Base-by-base conservation (phyloP, 2,797 vertebrate genomes). In the Xenopus petersii region DNA sequence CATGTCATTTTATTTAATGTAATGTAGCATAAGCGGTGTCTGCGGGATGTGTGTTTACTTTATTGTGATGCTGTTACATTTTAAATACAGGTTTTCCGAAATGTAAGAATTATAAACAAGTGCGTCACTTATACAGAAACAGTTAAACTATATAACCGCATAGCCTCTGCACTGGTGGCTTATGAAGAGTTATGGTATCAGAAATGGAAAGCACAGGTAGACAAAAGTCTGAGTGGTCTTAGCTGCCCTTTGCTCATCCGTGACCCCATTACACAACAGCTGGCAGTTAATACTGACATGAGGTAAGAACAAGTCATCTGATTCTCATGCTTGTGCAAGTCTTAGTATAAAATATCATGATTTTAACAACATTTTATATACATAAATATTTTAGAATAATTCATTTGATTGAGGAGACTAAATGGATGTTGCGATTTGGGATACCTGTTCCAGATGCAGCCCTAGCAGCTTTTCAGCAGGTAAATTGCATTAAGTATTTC, bases 111-210 rank as follows among this genome's bases (percentile, higher is more conserved):
- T 68, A 51, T 74, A 8, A 59, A 56, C 3, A 74, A 62, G 4
- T 71, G 62, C 21, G 33, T 62, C 33, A 74, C 65, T n/a, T 80
- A 80, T n/a, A 60, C 56, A 24, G 61, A 77, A 68, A 77, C 75
- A 11, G 49, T 80, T 11, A 77, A 77, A 54, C 58, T 80, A 16
- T 80, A 80, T 56, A 80, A 80, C 48, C 71, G 67, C 33, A 63
- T 80, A 61, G 71, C 79, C 36, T 64, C 79, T 16, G 67, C 58
- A 3, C 61, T 80, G 48, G 55, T 80, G 17, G 60, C 30, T 3
- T 77, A 74, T 66, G 79, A 80, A 70, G 71, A 65, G n/a, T 24
- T 77, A 56, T 80, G 79, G 75, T 80, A 77, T 59, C 75, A 74
- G 63, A 74, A 70, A 12, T 80, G 79, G 79, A 80, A 66, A 62